Evolutionary conservation across 2,797 vertebrate species (phyloP), one percentile per base, ranked within the genome.

Genomic region (Mormyrops boulengeri): DNA sequence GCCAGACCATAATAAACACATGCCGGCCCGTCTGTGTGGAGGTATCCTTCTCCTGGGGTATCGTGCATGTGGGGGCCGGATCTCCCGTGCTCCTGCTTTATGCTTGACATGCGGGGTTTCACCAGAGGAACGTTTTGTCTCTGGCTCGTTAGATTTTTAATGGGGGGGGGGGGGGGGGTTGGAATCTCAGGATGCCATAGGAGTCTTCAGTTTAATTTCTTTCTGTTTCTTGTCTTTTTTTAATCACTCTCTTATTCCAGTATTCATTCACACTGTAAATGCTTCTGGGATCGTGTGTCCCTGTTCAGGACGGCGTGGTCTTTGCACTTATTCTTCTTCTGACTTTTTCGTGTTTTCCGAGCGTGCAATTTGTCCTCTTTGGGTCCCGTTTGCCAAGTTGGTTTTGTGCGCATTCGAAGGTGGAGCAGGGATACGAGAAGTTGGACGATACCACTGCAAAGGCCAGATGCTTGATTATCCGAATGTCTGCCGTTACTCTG

Each of bases 401-500:
- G 17, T 26, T 87, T 60, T n/a, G 30, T 19, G 2, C 12, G n/a
- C 60, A 30, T 57, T 26, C n/a, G 4, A n/a, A 49, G 7, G 55
- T 7, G 57, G 55, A n/a, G 19, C 34, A 0, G 60, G n/a, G 44
- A 8, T 30, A 34, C 4, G 52, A 12, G 53, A 5, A 34, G 53
- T 2, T 44, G 12, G 34, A 62, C 14, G 1, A 12, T 8, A 11
- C 14, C 17, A 22, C 1, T 2, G 2, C 22, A 22, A 6, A 88
- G 30, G 38, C 34, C 55, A 34, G 52, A 17, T 34, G 4, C 6
- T 87, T 60, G 55, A 22, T 11, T 38, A 19, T 38, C 80, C 26
- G 62, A 62, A 87, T 85, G 41, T 77, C 9, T 88, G 52, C 57
- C 66, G 50, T 90, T 88, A 82, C 38, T 80, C 30, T 53, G 88